Conservation (phyloP, 2,888 invertebrate species). For the Frankliniella intonsa region DNA sequence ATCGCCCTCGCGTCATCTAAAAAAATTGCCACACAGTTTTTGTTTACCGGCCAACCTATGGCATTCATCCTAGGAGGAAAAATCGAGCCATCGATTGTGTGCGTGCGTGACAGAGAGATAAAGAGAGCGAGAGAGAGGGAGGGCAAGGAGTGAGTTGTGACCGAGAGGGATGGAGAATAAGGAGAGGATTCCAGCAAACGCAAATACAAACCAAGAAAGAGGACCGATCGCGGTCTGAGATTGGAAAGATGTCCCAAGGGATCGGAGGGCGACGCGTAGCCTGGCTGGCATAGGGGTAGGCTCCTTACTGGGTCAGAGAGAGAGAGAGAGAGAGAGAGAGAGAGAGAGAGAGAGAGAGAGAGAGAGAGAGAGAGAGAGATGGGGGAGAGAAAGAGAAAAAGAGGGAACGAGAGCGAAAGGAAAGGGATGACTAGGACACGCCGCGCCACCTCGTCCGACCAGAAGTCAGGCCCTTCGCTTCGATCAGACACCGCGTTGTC, state of each 20-base stretch:
- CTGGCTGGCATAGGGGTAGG: background rate
- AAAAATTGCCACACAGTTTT: too few relatives aligned
- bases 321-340: background rate
- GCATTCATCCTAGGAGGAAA: too few relatives aligned
- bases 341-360: background rate
- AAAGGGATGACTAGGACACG: too few relatives aligned
- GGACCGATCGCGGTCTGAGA: constrained; percentile 9
- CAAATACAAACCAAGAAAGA: constrained; percentile 7
- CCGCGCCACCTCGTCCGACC: too few relatives aligned
- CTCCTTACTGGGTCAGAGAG: background rate
- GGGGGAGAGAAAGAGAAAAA: background rate
- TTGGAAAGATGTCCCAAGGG: constrained; percentile 16
- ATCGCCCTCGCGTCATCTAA: too few relatives aligned
- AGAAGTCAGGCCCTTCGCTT: too few relatives aligned
- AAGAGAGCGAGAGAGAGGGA: background rate
- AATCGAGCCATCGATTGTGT: background rate
- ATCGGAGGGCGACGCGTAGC: background rate
- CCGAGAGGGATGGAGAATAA: background rate
- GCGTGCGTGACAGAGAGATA: background rate
- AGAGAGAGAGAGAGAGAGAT: background rate
- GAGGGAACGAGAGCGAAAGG: too few relatives aligned
- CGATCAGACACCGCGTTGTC: too few relatives aligned
- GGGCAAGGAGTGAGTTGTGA: background rate
- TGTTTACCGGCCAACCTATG: too few relatives aligned
- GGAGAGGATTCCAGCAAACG: background rate